Conservation (phyloP, 1,140 invertebrate genomes). For the Drosophila erecta region DNA sequence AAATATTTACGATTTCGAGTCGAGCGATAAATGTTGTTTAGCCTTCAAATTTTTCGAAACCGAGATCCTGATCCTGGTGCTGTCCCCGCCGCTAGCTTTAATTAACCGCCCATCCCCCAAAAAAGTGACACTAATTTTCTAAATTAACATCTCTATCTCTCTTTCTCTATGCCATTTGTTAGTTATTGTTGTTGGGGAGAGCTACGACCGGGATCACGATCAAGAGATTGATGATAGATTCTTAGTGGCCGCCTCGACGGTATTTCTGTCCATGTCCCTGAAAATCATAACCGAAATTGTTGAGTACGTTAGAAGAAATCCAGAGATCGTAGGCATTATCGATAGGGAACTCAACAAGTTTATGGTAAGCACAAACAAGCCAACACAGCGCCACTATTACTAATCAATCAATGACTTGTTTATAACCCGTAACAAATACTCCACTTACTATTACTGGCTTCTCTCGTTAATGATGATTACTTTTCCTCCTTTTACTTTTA, state of each 20-base stretch:
- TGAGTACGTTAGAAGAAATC: constrained; percentile 83
- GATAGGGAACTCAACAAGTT: constrained; percentile 84
- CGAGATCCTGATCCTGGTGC: constrained; percentile 22
- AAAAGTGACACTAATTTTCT: constrained; percentile 54
- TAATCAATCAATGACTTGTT: constrained; percentile 1
- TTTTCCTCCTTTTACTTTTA: constrained; percentile 56
- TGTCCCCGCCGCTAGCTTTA: constrained; percentile 10
- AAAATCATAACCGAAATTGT: constrained; percentile 83
- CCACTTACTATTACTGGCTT: neutral
- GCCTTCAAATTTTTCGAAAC: neutral
- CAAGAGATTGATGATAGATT: constrained; percentile 82
- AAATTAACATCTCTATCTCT: constrained; percentile 54
- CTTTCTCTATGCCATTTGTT: constrained; percentile 39
- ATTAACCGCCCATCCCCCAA: neutral
- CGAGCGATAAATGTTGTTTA: constrained; percentile 11
- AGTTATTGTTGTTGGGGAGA: constrained; percentile 74
- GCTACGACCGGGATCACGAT: constrained; percentile 61
- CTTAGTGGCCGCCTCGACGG: constrained; percentile 83
- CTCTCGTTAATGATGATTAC: constrained; percentile 1
- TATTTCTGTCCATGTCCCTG: constrained; percentile 82
- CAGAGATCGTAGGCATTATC: constrained; percentile 78
- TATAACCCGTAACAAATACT: constrained; percentile 3
- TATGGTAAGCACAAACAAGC: constrained; percentile 71
- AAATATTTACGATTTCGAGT: constrained; percentile 27
- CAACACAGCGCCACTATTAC: neutral